Conservation (phyloP, 2,888 invertebrate species). For the Seira sanloemensis region DNA sequence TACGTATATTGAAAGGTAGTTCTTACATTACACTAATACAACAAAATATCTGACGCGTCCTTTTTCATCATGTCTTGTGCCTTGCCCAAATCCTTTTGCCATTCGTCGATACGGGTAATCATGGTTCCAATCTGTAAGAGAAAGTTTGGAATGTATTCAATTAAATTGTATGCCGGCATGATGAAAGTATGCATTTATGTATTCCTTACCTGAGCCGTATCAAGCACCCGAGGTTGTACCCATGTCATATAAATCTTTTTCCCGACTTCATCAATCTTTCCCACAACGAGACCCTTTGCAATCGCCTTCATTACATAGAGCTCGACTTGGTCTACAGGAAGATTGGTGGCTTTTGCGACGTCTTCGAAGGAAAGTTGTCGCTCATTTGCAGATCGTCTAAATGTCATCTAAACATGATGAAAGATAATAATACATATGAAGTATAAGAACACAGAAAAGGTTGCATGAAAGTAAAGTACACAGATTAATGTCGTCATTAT, state of each 20-base stretch:
- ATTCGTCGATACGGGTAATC: conserved; percentile 83
- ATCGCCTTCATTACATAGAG: conserved; percentile 98
- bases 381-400: conserved; percentile 92
- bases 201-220: conserved; percentile 79
- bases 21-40: conserved; percentile 74
- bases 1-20: not conserved
- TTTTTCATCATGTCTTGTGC: conserved; percentile 86
- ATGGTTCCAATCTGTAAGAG: conserved; percentile 82
- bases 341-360: conserved; percentile 89
- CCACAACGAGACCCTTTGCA: conserved; percentile 94
- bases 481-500: not conserved
- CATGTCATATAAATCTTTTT: conserved; percentile 86
- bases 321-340: conserved; percentile 91
- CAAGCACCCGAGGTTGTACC: conserved; percentile 90
- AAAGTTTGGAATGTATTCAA: conserved; percentile 72
- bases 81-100: conserved; percentile 84
- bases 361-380: conserved; percentile 91
- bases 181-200: conserved; percentile 17
- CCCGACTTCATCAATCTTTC: conserved; percentile 94
- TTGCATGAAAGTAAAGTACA: not conserved
- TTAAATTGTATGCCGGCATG: not conserved
- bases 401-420: conserved; percentile 92
- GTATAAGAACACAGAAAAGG: not conserved
- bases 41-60: conserved; percentile 87
- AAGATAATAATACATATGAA: not conserved